A percentile compares a stretch with the other conserved stretches of the same genome.
phyloP scores from a whole-genome alignment of 2,888 invertebrate species.

The Amiota mariae region DNA sequence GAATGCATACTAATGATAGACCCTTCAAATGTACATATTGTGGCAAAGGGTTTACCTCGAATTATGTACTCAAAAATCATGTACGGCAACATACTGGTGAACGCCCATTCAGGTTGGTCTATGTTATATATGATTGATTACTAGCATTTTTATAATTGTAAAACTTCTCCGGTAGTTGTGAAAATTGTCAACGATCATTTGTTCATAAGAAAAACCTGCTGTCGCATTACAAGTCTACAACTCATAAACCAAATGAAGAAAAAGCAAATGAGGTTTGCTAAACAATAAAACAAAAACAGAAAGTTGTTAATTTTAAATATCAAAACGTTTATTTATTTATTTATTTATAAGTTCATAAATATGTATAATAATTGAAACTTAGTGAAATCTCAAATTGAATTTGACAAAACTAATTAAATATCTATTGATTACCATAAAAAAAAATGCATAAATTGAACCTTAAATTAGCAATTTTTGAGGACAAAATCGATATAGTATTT shows the following conservation, averaged over 20 bases:
- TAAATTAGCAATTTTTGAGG: too few species aligned
- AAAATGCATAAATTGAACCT: too few species aligned
- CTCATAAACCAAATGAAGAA: conserved; percentile 59
- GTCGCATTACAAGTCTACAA: conserved; percentile 59
- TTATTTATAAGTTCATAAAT: too few species aligned
- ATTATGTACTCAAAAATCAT: conserved; percentile 59
- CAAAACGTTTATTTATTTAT: too few species aligned
- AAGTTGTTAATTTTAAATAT: too few species aligned
- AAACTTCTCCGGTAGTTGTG: conserved; percentile 45
- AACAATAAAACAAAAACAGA: not conserved
- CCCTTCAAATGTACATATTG: conserved; percentile 60
- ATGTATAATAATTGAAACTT: too few species aligned
- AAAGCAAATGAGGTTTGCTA: conserved; percentile 35
- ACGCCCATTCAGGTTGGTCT: conserved; percentile 55
- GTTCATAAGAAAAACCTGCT: conserved; percentile 61
- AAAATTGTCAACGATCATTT: conserved; percentile 60
- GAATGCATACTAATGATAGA: conserved; percentile 65
- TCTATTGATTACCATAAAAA: too few species aligned
- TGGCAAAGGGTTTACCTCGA: conserved; percentile 63
- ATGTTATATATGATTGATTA: not conserved
- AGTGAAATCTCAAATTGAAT: too few species aligned
- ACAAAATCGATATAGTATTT: too few species aligned
- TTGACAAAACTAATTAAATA: too few species aligned
- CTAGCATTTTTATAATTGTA: not conserved
- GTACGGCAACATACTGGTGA: conserved; percentile 61